Percentiles rank a stretch among this genome's conserved stretches.
phyloP scores from a whole-genome alignment of 2,113 vertebrate species.

The Menidia beryllina region DNA sequence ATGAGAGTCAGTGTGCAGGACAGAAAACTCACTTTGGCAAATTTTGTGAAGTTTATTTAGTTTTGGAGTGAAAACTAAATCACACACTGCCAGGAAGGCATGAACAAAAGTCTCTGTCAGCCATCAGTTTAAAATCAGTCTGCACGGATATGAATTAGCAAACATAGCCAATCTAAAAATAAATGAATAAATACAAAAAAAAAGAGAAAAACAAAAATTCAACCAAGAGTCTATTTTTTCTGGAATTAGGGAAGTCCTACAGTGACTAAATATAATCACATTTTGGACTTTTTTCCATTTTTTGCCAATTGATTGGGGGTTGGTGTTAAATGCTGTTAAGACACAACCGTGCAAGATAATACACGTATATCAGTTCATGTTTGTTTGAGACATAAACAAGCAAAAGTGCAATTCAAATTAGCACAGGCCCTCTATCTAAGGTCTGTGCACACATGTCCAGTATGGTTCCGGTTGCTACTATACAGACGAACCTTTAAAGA shows the following conservation, averaged over 20 bases:
- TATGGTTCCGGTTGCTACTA: slow-evolving; percentile 12
- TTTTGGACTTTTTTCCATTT: background rate
- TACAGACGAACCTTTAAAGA: slow-evolving; percentile 59
- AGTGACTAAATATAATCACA: background rate
- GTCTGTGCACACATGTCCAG: slow-evolving; percentile 18
- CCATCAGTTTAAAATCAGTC: background rate
- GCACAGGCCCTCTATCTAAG: slow-evolving; percentile 9
- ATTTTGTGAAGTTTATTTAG: background rate
- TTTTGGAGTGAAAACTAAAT: background rate
- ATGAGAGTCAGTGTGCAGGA: slow-evolving; percentile 6
- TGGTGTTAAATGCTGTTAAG: slow-evolving; percentile 2
- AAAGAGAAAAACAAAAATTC: background rate
- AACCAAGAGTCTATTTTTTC: background rate
- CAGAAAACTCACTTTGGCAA: slow-evolving; percentile 9
- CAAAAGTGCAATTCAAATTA: slow-evolving; percentile 13
- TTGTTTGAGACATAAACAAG: slow-evolving; percentile 41
- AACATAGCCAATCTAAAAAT: too few relatives aligned
- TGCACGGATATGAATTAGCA: background rate
- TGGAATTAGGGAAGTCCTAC: background rate
- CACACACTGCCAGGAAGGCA: background rate
- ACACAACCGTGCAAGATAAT: background rate
- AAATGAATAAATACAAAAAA: too few relatives aligned
- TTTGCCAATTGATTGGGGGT: background rate
- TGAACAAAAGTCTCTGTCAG: background rate
- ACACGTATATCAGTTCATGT: slow-evolving; percentile 30